Conservation (phyloP, 1,140 invertebrate genomes). For the Lanistes nyassanus region DNA sequence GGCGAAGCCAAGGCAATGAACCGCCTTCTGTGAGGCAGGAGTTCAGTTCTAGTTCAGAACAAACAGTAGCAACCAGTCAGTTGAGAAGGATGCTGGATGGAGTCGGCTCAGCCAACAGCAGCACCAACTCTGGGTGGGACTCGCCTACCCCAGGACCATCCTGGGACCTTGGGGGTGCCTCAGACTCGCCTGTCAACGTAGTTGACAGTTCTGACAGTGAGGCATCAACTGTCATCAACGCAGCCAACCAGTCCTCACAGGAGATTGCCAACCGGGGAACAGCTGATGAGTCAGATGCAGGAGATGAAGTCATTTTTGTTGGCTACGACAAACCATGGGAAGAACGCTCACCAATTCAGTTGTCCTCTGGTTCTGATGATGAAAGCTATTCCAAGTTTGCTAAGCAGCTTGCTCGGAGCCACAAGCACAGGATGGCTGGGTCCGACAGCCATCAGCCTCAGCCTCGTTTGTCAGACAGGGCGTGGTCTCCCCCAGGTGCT, state of each 20-base stretch:
- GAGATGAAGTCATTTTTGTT: slow-evolving; percentile 63
- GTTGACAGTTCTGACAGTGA: slow-evolving; percentile 32
- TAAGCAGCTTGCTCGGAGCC: slow-evolving; percentile 25
- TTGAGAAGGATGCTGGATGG: neutral
- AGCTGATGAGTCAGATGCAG: slow-evolving; percentile 32
- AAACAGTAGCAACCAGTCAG: slow-evolving; percentile 8
- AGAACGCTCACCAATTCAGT: slow-evolving; percentile 70
- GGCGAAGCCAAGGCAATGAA: neutral
- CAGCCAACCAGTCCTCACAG: neutral
- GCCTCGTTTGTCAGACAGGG: slow-evolving; percentile 3
- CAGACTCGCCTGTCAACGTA: slow-evolving; percentile 12
- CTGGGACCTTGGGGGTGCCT: slow-evolving; percentile 29
- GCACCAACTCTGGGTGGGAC: slow-evolving; percentile 9
- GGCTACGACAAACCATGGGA: slow-evolving; percentile 70
- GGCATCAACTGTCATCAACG: slow-evolving; percentile 21
- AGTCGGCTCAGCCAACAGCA: neutral
- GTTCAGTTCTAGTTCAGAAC: neutral
- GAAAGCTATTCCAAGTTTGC: slow-evolving; percentile 30
- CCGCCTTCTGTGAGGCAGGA: slow-evolving; percentile 12
- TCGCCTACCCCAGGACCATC: slow-evolving; percentile 55
- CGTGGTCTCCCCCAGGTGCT: slow-evolving; percentile 5
- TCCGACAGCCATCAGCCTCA: neutral
- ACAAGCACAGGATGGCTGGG: slow-evolving; percentile 25
- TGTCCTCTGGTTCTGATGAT: slow-evolving; percentile 66
- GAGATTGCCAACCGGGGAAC: neutral